Evolutionary conservation across 2,888 invertebrate genomes (phyloP), one percentile per base, ranked within the genome.

Genomic region (Phyto melanocephala): DNA sequence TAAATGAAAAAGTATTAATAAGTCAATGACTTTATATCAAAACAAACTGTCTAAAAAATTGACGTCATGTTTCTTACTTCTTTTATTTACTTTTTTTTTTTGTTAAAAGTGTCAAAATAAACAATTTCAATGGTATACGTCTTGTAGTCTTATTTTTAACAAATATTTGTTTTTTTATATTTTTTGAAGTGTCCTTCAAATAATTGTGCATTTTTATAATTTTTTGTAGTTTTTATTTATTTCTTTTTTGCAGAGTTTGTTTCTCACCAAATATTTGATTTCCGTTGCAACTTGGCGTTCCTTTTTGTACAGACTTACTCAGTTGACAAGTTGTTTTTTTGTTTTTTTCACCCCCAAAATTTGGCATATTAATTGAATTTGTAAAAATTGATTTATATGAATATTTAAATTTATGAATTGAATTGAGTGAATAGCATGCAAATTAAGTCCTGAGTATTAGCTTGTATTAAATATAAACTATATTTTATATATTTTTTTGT

Each of bases 401-500:
- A 24, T 60, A 56, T 40, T 40, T 22, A 60, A 80, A 80, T 74
- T 67, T 68, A 56, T 81, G 72, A 47, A 77, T 68, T 71, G 52
- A 78, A 81, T 67, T 62, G 67, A 68, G 74, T 74, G 80, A 80
- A 62, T 80, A 74, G 80, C 74, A 80, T 80, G 72, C 74, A 74
- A 80, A 80, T 67, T 24, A 24, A 22, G 52, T 33, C 15, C 3
- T 5, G 6, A 28, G 28, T 28, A 6, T n/a, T n/a, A n/a, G n/a
- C n/a, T n/a, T n/a, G n/a, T n/a, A n/a, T n/a, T n/a, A n/a, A n/a
- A n/a, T n/a, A n/a, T n/a, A n/a, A n/a, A n/a, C n/a, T n/a, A n/a
- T n/a, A n/a, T n/a, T n/a, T n/a, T n/a, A n/a, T n/a, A n/a, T n/a
- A n/a, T n/a, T n/a, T n/a, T n/a, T n/a, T n/a, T n/a, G n/a, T n/a